Evolutionary conservation across 1,140 invertebrate genomes (phyloP).

Genomic region (Drosophila navojoa): DNA sequence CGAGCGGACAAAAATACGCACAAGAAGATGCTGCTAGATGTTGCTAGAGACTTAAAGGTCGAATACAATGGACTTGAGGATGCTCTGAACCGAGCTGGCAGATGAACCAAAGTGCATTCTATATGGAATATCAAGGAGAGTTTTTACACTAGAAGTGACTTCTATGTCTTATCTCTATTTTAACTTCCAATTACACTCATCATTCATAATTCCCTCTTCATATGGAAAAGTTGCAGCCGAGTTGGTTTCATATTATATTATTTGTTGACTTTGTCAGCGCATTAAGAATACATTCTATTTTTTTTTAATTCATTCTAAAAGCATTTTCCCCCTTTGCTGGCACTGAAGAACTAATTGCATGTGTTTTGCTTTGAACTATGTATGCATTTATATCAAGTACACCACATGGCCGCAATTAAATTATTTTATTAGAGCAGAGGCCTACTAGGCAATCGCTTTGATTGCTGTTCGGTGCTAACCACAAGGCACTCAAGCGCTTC

Average conservation of each 20-base stretch:
- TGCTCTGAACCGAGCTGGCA: no score
- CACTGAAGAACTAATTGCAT: slow-evolving; percentile 61
- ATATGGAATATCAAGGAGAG: no score
- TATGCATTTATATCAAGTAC: slow-evolving; percentile 30
- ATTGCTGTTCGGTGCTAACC: slow-evolving; percentile 63
- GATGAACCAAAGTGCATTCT: no score
- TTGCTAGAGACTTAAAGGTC: no score
- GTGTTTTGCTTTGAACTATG: slow-evolving; percentile 68
- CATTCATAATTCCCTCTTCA: no score
- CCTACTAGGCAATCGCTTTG: slow-evolving; percentile 70
- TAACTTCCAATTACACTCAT: no score
- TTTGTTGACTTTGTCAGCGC: slow-evolving; percentile 5
- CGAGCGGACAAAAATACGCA: no score
- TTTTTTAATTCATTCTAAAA: background rate
- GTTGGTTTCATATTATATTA: background rate
- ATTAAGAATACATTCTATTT: background rate
- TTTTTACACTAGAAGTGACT: no score
- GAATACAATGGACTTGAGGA: no score
- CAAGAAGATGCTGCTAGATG: no score
- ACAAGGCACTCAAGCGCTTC: slow-evolving; percentile 36
- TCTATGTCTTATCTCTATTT: no score
- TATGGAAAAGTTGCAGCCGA: no score
- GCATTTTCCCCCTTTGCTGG: background rate
- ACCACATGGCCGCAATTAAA: slow-evolving; percentile 77
- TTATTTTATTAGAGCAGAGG: slow-evolving; percentile 75